These are phyloP conservation scores for Nannoperca australis DNA, from an alignment of 2,797 vertebrate species.

Conservation along the genomic window DNA sequence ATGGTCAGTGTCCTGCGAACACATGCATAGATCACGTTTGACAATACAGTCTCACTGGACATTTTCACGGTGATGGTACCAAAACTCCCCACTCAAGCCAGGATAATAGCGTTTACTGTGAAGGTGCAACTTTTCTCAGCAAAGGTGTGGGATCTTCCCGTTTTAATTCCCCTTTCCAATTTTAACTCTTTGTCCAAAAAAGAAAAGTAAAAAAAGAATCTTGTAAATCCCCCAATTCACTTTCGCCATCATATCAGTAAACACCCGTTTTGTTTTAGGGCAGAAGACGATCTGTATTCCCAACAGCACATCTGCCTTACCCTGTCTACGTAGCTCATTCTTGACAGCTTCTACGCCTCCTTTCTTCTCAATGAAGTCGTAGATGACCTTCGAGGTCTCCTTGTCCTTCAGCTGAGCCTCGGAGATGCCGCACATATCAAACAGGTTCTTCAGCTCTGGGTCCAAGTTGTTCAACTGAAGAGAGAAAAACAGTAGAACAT, in stretches of 20 bases:
- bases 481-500: neutral
- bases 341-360: constrained; percentile 98
- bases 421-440: constrained; percentile 97
- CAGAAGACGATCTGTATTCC: neutral
- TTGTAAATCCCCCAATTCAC: neutral
- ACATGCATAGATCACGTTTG: neutral
- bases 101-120: neutral
- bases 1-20: neutral
- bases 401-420: constrained; percentile 98
- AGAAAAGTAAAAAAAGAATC: neutral
- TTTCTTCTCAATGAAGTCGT: constrained; percentile 98
- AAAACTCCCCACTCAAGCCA: neutral
- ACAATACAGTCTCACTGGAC: neutral
- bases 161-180: neutral
- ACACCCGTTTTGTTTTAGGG: neutral
- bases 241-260: neutral
- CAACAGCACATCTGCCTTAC: constrained; percentile 74
- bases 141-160: neutral
- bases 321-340: constrained; percentile 95
- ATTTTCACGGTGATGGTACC: no score
- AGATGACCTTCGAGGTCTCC: constrained; percentile 99
- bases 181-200: neutral
- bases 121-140: neutral
- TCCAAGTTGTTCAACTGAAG: constrained; percentile 96
- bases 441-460: constrained; percentile 97